Evolutionary conservation across 2,113 vertebrate genomes (phyloP), one percentile per base, ranked within the genome.

Genomic region (Pangasianodon gigas): DNA sequence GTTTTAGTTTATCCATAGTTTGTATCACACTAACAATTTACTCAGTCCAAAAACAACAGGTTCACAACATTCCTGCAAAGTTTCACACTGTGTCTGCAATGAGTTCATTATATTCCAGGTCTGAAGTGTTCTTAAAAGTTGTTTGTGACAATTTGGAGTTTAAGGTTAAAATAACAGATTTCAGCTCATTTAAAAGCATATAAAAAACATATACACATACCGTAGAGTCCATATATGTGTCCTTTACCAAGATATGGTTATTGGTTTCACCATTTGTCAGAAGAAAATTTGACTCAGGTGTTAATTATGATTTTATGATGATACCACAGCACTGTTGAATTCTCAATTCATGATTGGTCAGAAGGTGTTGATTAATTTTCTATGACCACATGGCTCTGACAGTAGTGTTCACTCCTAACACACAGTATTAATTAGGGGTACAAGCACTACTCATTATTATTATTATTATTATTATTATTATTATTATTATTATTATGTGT

Each of bases 31-130:
- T 51, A 24, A 67, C 87, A 71, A 44, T 65, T 71, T 65, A 54
- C 79, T 52, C 87, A 52, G n/a, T 52, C 46, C 87, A 83, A 54
- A 88, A 82, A 83, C 48, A 83, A 71, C 87, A 88, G 26, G 79
- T 41, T 88, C 62, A 69, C 60, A 37, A 13, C 19, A 83, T 56
- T 83, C 21, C 10, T 81, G 46, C 18, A 82, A 65, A 21, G 77
- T 54, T 83, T 52, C 48, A 29, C 77, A 67, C 87, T 32, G 52
- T 62, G 77, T 65, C 26, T 58, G 26, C 44, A 88, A 82, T 41
- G 60, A 54, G 16, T 32, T 32, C 32, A 41, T 52, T 86, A 69
- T 24, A 54, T 54, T 83, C 32, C 81, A 58, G 18, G 24, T 24
- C 1, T 24, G 32, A 82, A 83, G 32, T 37, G 52, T 82, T 54